Conservation (phyloP, 35 echinoderm and acorn worm species). For the Stichopus chloronotus region DNA sequence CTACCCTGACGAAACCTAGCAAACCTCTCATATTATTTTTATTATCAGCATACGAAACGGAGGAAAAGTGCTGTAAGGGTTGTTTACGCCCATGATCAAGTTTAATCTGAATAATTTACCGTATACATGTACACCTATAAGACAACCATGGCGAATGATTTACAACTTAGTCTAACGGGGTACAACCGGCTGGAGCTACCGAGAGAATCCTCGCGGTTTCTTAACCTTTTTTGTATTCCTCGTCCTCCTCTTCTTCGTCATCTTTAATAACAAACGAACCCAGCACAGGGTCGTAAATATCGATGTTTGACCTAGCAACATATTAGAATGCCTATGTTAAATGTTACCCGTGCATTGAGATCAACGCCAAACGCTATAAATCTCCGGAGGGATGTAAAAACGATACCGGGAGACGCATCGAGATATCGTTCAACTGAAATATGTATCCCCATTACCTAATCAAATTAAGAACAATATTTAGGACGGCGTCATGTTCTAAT, state of each 20-base stretch:
- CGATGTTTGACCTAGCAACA: neutral
- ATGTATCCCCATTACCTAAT: neutral
- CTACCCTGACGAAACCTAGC: too few relatives aligned
- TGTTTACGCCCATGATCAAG: neutral
- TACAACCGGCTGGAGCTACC: neutral
- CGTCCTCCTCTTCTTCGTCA: neutral
- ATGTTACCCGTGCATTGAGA: neutral
- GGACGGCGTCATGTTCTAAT: neutral
- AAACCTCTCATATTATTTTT: too few relatives aligned
- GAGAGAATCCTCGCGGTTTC: too few relatives aligned
- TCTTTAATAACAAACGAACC: neutral
- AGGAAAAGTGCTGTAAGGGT: neutral
- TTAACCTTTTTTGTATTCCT: too few relatives aligned
- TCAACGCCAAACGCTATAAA: neutral
- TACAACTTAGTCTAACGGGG: neutral
- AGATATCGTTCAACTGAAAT: neutral
- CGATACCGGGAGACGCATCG: neutral
- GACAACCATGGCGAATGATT: neutral
- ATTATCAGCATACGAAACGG: neutral
- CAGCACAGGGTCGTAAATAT: neutral
- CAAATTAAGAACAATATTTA: neutral
- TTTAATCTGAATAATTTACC: neutral
- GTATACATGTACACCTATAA: neutral
- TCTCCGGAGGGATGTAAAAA: neutral
- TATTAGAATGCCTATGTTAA: neutral